Base-by-base conservation (phyloP, 2,888 invertebrate genomes). In the Thelaira solivaga region DNA sequence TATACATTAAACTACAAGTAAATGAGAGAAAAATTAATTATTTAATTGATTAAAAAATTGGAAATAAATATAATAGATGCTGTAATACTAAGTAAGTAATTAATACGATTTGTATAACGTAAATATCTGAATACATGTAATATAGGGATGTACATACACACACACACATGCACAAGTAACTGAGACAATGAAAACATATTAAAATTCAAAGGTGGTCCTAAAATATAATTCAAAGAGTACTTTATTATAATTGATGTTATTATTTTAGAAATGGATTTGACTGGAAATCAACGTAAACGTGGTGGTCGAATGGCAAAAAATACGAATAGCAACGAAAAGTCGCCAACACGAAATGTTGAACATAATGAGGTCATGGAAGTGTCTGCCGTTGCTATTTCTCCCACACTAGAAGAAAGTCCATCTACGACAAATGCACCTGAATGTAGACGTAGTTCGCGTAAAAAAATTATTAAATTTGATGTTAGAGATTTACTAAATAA, bases 381-480 rank as follows among this genome's bases (percentile, higher is more conserved):
- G 2, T 55, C 72, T n/a, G 65, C 80, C 1, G 41, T 81, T 24
- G 76, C 78, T 10, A 64, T 65, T 39, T 76, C 76, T 0, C 80
- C 80, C 3, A 65, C 71, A 7, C 18, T 72, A 16, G 43, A 74
- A 8, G 65, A 67, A 39, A 20, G 22, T 1, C 62, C 18, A 36
- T 24, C 45, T 7, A 8, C 26, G 10, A 26, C 10, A 1, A 67
- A 20, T 49, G 39, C 61, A 0, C 76, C 76, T 10, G 86, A 87
- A 49, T 86, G 88, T 47, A 83, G 88, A 1, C 85, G 88, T 16
- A 89, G 88, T 80, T 86, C 88, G 2, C 86, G 88, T 10, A 88
- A 89, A 67, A 88, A 88, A 82, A 82, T 87, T n/a, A 85, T 85
- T 2, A 89, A 89, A 80, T 89, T 88, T 62, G 88, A 89, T 80